phyloP scores from a whole-genome alignment of 1,140 invertebrate species.

The Eubasilissa regina region DNA sequence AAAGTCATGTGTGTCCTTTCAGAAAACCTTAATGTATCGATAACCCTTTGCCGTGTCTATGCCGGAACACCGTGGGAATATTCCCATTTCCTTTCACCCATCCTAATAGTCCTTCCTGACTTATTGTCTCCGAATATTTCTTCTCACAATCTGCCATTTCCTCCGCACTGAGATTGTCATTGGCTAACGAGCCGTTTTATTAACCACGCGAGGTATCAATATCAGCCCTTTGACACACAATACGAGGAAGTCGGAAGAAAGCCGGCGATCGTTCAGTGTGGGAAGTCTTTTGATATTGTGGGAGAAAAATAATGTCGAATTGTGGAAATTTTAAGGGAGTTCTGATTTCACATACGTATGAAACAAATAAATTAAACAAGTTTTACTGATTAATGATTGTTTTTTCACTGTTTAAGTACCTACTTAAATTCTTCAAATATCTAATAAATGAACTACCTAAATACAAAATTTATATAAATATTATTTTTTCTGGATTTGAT shows the following conservation, averaged over 20 bases:
- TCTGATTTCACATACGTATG: too few species aligned
- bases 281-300: conserved; percentile 57
- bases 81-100: conserved; percentile 1
- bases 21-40: neutral
- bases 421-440: too few species aligned
- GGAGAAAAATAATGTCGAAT: conserved; percentile 40
- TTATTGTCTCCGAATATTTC: neutral
- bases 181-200: conserved; percentile 34
- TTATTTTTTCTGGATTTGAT: too few species aligned
- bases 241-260: conserved; percentile 56
- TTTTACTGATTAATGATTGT: too few species aligned
- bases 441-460: too few species aligned
- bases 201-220: conserved; percentile 24
- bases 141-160: neutral
- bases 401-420: too few species aligned
- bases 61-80: neutral
- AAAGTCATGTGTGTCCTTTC: conserved; percentile 4
- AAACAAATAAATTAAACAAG: too few species aligned
- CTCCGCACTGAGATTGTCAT: neutral
- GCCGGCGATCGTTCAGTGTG: conserved; percentile 47
- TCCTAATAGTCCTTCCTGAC: conserved; percentile 11
- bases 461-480: too few species aligned
- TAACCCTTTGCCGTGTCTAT: neutral
- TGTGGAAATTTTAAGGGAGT: conserved; percentile 35
- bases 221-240: conserved; percentile 28